These are phyloP conservation scores for Dromaius novaehollandiae DNA, from an alignment of 2,113 vertebrate species.

Conservation along the genomic window DNA sequence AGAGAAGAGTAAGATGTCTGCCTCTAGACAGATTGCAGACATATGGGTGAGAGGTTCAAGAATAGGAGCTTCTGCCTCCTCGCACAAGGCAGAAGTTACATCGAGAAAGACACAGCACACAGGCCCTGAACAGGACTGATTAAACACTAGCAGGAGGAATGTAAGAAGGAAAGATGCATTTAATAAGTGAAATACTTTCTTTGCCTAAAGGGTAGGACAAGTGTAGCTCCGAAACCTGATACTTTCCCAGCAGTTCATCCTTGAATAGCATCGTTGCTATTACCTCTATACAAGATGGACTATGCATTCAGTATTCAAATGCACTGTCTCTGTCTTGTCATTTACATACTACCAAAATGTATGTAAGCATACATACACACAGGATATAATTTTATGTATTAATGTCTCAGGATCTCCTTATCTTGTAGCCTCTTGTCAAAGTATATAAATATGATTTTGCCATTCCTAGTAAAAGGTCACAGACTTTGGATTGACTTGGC, in stretches of 20 bases:
- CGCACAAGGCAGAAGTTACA: background rate
- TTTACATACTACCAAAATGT: background rate
- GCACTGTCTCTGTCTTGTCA: background rate
- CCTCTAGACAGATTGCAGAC: background rate
- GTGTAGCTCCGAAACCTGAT: background rate
- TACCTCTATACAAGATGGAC: background rate
- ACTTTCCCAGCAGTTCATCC: background rate
- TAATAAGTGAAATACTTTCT: background rate
- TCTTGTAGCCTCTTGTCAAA: background rate
- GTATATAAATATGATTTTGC: background rate
- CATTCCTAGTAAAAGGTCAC: background rate
- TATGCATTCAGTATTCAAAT: background rate
- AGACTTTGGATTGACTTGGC: background rate
- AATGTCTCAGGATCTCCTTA: background rate
- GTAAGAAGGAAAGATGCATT: background rate
- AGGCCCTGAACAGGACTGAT: background rate
- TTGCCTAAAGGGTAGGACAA: background rate
- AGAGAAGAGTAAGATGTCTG: background rate
- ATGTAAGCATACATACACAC: fast-evolving
- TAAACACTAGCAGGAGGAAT: background rate
- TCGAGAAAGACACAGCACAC: background rate
- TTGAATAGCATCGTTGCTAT: background rate
- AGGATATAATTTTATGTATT: too few species aligned
- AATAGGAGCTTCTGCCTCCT: background rate
- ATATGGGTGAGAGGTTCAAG: background rate